Base-by-base conservation (phyloP, 2,888 invertebrate species). In the Rotaria sp. region DNA sequence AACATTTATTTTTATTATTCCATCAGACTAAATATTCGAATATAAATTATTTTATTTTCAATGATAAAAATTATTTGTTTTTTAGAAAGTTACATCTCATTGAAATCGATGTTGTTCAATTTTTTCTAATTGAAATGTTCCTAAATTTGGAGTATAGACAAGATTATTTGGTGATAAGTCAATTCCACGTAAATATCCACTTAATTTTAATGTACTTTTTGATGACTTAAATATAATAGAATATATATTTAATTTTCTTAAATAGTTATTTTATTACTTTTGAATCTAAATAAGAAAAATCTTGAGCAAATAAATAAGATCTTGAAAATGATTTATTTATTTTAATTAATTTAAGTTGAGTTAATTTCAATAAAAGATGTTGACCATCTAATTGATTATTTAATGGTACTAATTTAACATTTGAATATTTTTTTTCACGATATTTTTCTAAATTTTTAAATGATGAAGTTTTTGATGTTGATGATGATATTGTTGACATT, bases 131-230 rank as follows among this genome's bases (percentile, higher is more conserved):
- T 97, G 97, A 90, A 95, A 98, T 90, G 97, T 96, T 18, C 97
- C 97, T 89, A 95, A 93, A 0, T 97, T 97, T 84, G 96, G 94
- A 86, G 99, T 93, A 90, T 99, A 96, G 45, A 99, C 93, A 86
- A 97, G 92, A 87, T 94, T 93, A 92, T 98, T 96, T 0, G 95
- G 96, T 90, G 95, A 94, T 85, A 98, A 91, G 8, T 94, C 93
- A 89, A 93, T 93, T 0, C 96, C 96, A 88, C 96, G 93, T 85
- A 99, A 91, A 91, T 94, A 97, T 1, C 98, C 99, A 84, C 94
- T 94, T 1, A 97, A 93, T 91, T 94, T 89, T 85, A 92, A 87
- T 1, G 90, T 90, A 10, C 91, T 91, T 84, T 85, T 87, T 10
- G 88, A 88, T 18, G 88, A 88, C 90, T 90, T 87, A 55, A 87